Percentiles rank a stretch among this genome's conserved stretches.
Evolutionary conservation across 2,888 invertebrate species (phyloP).

Genomic region (Anthoptus insignis): DNA sequence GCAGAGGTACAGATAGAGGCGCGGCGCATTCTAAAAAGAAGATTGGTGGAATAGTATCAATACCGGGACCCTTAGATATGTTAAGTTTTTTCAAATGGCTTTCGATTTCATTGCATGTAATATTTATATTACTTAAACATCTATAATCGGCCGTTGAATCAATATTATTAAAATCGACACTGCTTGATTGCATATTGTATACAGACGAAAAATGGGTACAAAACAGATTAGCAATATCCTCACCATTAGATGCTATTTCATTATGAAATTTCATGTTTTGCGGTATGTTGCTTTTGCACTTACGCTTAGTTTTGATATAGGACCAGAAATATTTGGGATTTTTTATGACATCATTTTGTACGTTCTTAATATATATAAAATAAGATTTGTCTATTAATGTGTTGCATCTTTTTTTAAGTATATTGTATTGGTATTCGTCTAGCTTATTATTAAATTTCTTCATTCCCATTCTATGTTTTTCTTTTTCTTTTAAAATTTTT

Average conservation of each 20-base stretch:
- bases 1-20: conserved; percentile 6
- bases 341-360: conserved; percentile 15
- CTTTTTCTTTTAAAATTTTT: conserved; percentile 18
- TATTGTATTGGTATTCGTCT: conserved; percentile 13
- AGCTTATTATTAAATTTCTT: conserved; percentile 18
- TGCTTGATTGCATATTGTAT: background rate
- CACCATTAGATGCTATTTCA: conserved; percentile 4
- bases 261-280: conserved; percentile 1
- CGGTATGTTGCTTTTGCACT: conserved; percentile 11
- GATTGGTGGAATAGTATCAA: conserved; percentile 1
- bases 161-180: background rate
- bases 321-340: conserved; percentile 23
- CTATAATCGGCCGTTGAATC: background rate
- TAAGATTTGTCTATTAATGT: background rate
- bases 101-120: background rate
- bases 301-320: background rate
- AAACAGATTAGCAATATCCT: conserved; percentile 17
- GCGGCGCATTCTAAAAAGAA: conserved; percentile 7
- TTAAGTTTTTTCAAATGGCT: conserved; percentile 1
- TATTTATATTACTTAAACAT: background rate
- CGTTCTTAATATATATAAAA: conserved; percentile 1
- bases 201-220: conserved; percentile 13
- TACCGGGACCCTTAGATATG: conserved; percentile 12
- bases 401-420: conserved; percentile 7
- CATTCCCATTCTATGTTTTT: conserved; percentile 11